Evolutionary conservation across 92 coral and sea anemone species (phyloP), one percentile per base, ranked within the genome.

Genomic region (Plumapathes pennacea): DNA sequence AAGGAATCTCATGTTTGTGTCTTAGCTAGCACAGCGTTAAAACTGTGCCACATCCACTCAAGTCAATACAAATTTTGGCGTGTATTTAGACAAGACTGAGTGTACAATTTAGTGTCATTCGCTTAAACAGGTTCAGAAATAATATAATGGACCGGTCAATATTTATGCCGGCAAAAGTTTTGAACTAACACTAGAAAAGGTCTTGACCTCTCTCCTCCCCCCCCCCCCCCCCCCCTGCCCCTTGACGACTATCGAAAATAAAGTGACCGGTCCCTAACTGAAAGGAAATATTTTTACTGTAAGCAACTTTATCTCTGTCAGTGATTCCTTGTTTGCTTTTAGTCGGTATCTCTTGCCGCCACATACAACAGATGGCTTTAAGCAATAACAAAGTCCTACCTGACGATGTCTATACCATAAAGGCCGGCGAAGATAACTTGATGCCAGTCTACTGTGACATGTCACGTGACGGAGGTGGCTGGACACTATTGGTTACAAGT

Each of bases 391-490:
- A 41, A 5, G 0, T 23, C 7, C 61, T 69, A 25, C 85, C 81
- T 0, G 89, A 86, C 29, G 95, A 82, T 1, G 68, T 86, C 20
- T 86, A 86, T 85, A 58, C 46, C 30, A 86, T 86, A 13, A 71
- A 64, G 10, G 89, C 95, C 1, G 45, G 22, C 38, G 90, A 82
- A n/a, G 46, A 58, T 36, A n/a, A 54, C 40, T 77, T 80, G 38
- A 59, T 78, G 27, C 28, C 34, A 54, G 63, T 74, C 7, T 86
- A 71, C 66, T 86, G 95, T 56, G 95, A 86, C 63, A 75, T 86
- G 89, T 67, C 95, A 50, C 89, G 95, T 38, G 89, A 86, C 41
- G 95, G 89, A 15, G 95, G 95, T 13, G 89, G 95, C 41, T 86
- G 95, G 95, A 86, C 95, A 17, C 76, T 86, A 42, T 77, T 86